phyloP scores from a whole-genome alignment of 2,113 vertebrate species.

The Laticauda colubrina region DNA sequence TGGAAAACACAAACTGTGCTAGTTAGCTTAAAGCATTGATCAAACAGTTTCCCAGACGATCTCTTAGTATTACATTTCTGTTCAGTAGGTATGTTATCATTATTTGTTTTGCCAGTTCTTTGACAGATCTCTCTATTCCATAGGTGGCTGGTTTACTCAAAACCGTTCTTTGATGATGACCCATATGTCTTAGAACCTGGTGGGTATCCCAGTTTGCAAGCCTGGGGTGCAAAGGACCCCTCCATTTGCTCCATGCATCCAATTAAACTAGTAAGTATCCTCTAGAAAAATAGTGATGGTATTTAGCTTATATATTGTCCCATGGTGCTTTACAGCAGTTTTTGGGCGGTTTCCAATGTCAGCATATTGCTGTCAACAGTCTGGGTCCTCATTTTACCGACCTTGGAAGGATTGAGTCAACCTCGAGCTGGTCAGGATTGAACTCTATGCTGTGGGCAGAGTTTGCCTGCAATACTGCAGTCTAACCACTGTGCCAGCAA shows the following conservation, averaged over 20 bases:
- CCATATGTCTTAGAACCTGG: conserved; percentile 89
- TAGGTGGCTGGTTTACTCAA: conserved; percentile 90
- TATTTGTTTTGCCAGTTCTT: neutral
- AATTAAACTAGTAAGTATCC: conserved; percentile 81
- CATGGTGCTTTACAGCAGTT: neutral
- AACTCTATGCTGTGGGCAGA: neutral
- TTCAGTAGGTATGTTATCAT: neutral
- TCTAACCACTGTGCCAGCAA: neutral
- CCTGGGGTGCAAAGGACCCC: conserved; percentile 82
- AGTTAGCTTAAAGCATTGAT: neutral
- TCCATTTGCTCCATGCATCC: conserved; percentile 87
- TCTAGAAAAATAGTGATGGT: neutral
- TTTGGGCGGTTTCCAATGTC: neutral
- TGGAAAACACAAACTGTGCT: neutral
- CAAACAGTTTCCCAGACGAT: neutral
- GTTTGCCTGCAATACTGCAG: neutral
- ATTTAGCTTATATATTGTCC: neutral
- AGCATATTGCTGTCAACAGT: neutral
- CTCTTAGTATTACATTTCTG: neutral
- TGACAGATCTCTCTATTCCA: neutral
- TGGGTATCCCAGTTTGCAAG: conserved; percentile 79
- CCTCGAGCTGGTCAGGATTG: neutral
- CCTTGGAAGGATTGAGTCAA: neutral
- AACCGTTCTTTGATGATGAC: conserved; percentile 85
- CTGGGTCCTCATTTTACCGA: neutral